Percentiles rank a stretch among this genome's conserved stretches.
phyloP scores from a whole-genome alignment of 1,140 invertebrate species.

The Tyrophagus putrescentiae region DNA sequence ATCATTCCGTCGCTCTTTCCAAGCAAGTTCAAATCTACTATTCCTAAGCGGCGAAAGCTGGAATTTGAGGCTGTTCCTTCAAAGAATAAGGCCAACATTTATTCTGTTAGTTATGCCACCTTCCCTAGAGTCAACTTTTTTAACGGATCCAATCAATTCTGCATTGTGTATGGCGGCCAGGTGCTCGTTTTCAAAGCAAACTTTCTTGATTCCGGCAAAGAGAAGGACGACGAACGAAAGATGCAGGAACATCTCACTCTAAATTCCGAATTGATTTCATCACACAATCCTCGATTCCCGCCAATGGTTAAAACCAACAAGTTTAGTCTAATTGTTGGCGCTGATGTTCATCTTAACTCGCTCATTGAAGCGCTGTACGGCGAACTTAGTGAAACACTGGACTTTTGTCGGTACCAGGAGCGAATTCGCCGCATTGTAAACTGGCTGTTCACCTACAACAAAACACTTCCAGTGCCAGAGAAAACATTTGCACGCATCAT shows the following conservation, averaged over 20 bases:
- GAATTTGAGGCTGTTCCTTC: constrained; percentile 9
- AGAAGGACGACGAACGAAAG: neutral
- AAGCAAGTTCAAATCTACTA: neutral
- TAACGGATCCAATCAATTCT: constrained; percentile 19
- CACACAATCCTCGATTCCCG: neutral
- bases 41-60: constrained; percentile 12
- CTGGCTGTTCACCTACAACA: constrained; percentile 20
- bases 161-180: neutral
- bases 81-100: constrained; percentile 16
- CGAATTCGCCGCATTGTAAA: constrained; percentile 17
- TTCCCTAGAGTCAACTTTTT: constrained; percentile 20
- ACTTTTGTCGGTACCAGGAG: constrained; percentile 19
- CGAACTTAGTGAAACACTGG: neutral
- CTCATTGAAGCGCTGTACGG: constrained; percentile 23
- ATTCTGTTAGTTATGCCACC: neutral
- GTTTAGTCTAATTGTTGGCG: neutral
- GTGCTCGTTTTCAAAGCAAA: constrained; percentile 15
- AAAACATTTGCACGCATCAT: constrained; percentile 11
- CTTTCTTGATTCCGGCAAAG: constrained; percentile 14
- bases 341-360: constrained; percentile 2
- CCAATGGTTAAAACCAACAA: constrained; percentile 14
- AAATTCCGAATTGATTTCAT: neutral
- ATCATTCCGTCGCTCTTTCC: constrained; percentile 5
- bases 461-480: constrained; percentile 1
- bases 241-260: neutral